Evolutionary conservation across 2,113 vertebrate genomes (phyloP), one percentile per base, ranked within the genome.

Genomic region (Orcinus orca): DNA sequence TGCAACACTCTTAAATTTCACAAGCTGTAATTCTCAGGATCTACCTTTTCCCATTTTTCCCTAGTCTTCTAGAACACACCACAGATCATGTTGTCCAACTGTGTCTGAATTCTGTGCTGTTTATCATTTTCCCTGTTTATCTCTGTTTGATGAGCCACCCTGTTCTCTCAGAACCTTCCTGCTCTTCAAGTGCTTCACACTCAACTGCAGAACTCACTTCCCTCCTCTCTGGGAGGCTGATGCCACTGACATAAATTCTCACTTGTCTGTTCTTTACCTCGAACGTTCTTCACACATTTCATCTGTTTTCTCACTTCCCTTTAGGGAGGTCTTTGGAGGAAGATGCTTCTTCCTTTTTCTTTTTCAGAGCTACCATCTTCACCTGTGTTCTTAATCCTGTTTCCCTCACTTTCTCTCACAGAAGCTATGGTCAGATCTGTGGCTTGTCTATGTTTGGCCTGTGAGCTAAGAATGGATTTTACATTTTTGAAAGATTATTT

Each of bases 401-500:
- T 79, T 55, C 88, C 26, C 47, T 79, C 63, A 68, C 31, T n/a
- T 92, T 60, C 60, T n/a, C 33, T 73, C 21, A 63, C 8, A 21
- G 12, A 88, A 88, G 44, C 41, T 50, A 89, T 10, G 2, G 25
- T 26, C 70, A 79, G 55, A 36, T 63, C 17, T 5, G 38, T 11
- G 44, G 33, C 65, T 90, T 84, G 36, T 84, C 63, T 82, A 9
- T 20, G 6, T 84, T 6, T 21, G 26, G 25, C 25, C 36, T 87
- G 5, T 73, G 84, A 88, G 50, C 58, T 84, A 92, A 74, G 41
- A 74, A 41, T 21, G 63, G 38, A 74, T 58, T 89, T 80, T 88
- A 67, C 7, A 53, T 74, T 96, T 90, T 90, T 93, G 62, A 88
- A 87, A 29, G 80, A 90, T 79, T 90, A 83, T 36, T 76, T 94